These are phyloP conservation scores for Myxocyprinus asiaticus DNA, from an alignment of 2,113 vertebrate species.

Conservation along the genomic window DNA sequence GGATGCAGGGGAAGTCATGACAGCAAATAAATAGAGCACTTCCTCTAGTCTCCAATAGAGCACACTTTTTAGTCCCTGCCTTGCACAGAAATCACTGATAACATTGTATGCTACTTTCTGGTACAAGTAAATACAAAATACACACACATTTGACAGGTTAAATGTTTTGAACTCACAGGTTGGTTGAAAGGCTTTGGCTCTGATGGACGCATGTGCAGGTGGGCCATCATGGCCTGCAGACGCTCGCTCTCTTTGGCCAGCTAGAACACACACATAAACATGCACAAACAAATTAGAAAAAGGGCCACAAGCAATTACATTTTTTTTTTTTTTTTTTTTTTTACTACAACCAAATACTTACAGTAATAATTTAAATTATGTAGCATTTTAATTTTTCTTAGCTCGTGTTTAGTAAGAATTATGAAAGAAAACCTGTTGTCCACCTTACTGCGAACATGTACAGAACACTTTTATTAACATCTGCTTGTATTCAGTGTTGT, in stretches of 20 bases:
- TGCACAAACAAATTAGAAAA: slow-evolving; percentile 1
- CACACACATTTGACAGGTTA: slow-evolving; percentile 7
- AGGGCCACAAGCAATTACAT: not conserved
- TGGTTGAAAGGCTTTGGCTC: slow-evolving; percentile 99
- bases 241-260: slow-evolving; percentile 97
- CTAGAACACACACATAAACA: slow-evolving; percentile 68
- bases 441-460: too few species aligned
- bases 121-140: not conserved
- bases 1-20: not conserved
- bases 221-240: slow-evolving; percentile 98
- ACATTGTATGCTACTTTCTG: not conserved
- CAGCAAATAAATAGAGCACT: slow-evolving; percentile 11
- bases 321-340: too few species aligned
- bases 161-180: slow-evolving; percentile 79
- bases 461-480: too few species aligned
- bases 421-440: too few species aligned
- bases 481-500: too few species aligned
- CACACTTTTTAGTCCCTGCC: slow-evolving; percentile 21
- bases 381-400: too few species aligned
- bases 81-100: not conserved
- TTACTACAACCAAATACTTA: too few species aligned
- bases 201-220: slow-evolving; percentile 98
- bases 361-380: too few species aligned
- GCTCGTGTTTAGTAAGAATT: too few species aligned
- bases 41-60: slow-evolving; percentile 68